Evolutionary conservation across 2,888 invertebrate genomes (phyloP).

Genomic region (Tholera decimalis): DNA sequence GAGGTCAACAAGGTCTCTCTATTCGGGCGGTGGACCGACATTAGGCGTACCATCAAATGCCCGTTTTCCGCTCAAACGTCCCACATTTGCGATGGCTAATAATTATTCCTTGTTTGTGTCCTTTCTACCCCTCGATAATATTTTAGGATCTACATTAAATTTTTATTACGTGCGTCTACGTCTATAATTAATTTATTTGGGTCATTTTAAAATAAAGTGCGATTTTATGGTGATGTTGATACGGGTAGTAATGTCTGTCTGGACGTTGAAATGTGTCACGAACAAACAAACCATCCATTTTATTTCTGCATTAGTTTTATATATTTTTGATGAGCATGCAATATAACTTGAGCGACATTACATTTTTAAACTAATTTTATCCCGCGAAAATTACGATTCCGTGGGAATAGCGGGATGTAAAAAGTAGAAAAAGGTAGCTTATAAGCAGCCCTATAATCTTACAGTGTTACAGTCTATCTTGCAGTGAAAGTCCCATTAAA

Average conservation of each 20-base stretch:
- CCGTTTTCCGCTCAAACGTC: conserved; percentile 70
- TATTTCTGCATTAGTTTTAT: background rate
- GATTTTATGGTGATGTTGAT: conserved; percentile 8
- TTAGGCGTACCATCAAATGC: conserved; percentile 72
- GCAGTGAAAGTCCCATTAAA: no score
- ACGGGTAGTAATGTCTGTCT: background rate
- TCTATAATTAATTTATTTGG: conserved; percentile 31
- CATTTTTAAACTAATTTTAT: no score
- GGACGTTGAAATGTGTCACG: background rate
- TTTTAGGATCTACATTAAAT: conserved; percentile 51
- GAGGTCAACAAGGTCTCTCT: conserved; percentile 80
- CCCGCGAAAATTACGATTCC: no score
- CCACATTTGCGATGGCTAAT: conserved; percentile 75
- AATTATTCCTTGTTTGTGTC: conserved; percentile 75
- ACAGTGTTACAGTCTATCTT: no score
- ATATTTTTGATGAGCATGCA: background rate
- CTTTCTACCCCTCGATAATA: conserved; percentile 48
- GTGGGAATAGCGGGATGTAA: no score
- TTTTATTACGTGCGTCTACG: conserved; percentile 37
- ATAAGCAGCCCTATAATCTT: no score
- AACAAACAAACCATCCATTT: background rate
- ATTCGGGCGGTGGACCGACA: conserved; percentile 74
- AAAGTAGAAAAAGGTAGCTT: no score
- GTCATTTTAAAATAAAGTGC: conserved; percentile 21
- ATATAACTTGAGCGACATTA: background rate